phyloP scores from a whole-genome alignment of 2,888 invertebrate genomes.

The Megamerina dolium region DNA sequence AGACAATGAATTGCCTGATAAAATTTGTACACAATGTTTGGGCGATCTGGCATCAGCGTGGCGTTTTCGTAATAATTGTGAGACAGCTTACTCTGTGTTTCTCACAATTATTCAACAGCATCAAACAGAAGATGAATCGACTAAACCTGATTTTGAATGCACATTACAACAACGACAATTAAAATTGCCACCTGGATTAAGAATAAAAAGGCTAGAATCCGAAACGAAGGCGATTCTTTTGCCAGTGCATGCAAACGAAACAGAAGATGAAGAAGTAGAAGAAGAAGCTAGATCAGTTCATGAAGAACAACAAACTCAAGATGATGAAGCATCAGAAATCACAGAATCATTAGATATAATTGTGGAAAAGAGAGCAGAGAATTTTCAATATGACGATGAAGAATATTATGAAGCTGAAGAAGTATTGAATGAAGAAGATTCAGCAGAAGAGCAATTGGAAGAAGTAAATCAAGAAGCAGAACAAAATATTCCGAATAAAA shows the following conservation, averaged over 20 bases:
- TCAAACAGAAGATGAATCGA: conserved; percentile 17
- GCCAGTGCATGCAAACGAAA: conserved; percentile 13
- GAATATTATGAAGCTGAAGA: conserved; percentile 15
- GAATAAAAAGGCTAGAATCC: conserved; percentile 27
- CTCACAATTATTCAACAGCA: conserved; percentile 27
- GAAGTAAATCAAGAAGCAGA: neutral
- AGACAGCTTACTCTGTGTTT: conserved; percentile 41
- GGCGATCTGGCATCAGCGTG: conserved; percentile 41
- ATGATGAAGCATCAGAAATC: neutral
- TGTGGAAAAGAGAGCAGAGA: conserved; percentile 7
- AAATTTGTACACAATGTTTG: conserved; percentile 41
- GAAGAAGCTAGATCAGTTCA: no score
- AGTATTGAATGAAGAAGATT: conserved; percentile 13
- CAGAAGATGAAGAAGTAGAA: conserved; percentile 8
- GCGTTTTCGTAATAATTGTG: conserved; percentile 43
- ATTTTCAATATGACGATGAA: conserved; percentile 5
- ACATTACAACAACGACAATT: neutral
- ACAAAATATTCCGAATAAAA: neutral
- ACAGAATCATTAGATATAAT: no score
- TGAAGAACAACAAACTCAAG: neutral
- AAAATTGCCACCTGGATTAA: conserved; percentile 32
- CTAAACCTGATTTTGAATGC: neutral
- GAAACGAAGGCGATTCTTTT: conserved; percentile 12
- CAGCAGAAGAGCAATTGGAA: conserved; percentile 16
- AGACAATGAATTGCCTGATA: conserved; percentile 35